Base-by-base conservation (phyloP, 2,113 vertebrate species). In the Tachuris rubrigastra region DNA sequence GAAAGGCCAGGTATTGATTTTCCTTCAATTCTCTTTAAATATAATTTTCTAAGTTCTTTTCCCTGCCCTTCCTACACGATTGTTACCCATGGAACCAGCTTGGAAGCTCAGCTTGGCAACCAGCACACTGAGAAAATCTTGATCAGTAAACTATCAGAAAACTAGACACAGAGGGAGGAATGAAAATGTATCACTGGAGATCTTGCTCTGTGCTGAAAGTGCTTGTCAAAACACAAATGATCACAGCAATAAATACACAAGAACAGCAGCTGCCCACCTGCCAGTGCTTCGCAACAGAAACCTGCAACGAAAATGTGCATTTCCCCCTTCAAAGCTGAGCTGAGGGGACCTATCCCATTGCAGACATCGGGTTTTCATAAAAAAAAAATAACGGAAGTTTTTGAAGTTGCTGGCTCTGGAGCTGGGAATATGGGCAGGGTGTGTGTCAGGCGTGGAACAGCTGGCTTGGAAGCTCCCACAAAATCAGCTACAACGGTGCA, bases 341-440 rank as follows among this genome's bases (percentile, higher is more conserved):
- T n/a, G 55, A 94, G 28, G 41, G 47, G 47, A 62, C 27, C 22
- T n/a, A 8, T 37, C 56, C 55, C 47, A 37, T 9, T 22, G 27
- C 63, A 88, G 63, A 68, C 63, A 84, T 33, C 2, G 5, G 59
- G 14, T 87, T 44, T 49, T 77, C 37, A 27, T 27, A 82, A 84
- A 79, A 46, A 46, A 46, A 90, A 90, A 59, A 27, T 2, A 12
- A 49, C 11, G 9, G 55, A 87, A 44, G 77, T 28, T 59, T 96
- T 93, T 81, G 83, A 92, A 95, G 94, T 21, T 0, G 0, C 41
- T 93, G 85, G 87, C 82, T 73, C 56, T 46, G 41, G 62, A 89
- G 85, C 87, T 94, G 93, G 90, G 90, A 94, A 90, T 95, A 62
- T 4, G 49, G 89, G 95, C 85, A 93, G 90, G 93, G 90, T 75